phyloP scores from a whole-genome alignment of 1,140 invertebrate genomes.

The Rhopalosiphum maidis region DNA sequence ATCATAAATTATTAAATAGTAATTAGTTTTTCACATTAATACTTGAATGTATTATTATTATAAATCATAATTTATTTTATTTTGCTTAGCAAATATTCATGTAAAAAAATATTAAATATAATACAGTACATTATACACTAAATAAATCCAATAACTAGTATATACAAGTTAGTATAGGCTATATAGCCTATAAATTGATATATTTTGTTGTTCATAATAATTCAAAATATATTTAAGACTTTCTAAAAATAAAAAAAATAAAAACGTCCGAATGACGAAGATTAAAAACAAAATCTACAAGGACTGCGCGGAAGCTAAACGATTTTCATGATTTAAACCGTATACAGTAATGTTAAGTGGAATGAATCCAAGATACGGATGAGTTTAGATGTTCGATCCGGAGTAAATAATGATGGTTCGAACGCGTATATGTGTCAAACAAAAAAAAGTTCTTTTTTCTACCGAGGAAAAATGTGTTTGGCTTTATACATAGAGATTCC shows the following conservation, averaged over 20 bases:
- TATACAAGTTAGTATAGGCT: too few species aligned
- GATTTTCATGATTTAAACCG: conserved; percentile 3
- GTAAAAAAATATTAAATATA: neutral
- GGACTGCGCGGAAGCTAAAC: neutral
- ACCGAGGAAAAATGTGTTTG: conserved; percentile 39
- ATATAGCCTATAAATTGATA: neutral
- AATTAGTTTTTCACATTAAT: neutral
- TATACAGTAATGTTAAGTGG: neutral
- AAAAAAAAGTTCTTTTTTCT: neutral
- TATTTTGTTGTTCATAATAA: neutral
- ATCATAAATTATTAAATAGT: neutral
- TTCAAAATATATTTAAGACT: neutral
- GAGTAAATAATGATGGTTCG: conserved; percentile 46
- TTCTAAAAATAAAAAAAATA: neutral
- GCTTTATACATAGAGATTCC: neutral
- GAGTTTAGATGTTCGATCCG: conserved; percentile 12
- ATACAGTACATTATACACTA: neutral
- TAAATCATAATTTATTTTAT: neutral
- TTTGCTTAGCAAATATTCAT: neutral
- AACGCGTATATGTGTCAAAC: conserved; percentile 28
- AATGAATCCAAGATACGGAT: conserved; percentile 12
- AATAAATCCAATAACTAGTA: neutral
- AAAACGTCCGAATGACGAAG: neutral
- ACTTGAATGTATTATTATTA: neutral
- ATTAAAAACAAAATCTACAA: conserved; percentile 16